Conservation (phyloP, 2,888 invertebrate genomes). For the Allophyes oxyacanthae region DNA sequence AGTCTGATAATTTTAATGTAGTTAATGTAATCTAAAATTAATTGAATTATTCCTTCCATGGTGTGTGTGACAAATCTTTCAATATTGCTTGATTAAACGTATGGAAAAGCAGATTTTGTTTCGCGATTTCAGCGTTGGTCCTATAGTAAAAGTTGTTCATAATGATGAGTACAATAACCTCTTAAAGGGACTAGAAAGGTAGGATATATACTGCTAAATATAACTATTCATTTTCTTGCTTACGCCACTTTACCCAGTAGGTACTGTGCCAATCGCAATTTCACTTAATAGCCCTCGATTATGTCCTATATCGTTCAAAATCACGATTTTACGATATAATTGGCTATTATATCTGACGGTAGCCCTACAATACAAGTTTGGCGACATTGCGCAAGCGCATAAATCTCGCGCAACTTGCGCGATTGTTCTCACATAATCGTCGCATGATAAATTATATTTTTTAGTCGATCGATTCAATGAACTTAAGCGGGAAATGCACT, state of each 20-base stretch:
- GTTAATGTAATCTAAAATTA: too few relatives aligned
- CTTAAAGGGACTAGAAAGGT: too few relatives aligned
- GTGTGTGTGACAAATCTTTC: too few relatives aligned
- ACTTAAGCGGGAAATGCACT: constrained; percentile 38
- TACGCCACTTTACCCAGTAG: constrained; percentile 18
- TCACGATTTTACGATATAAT: constrained; percentile 45
- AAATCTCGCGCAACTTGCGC: constrained; percentile 46
- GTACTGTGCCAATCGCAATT: constrained; percentile 25
- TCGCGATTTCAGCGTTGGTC: too few relatives aligned
- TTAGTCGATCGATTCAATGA: constrained; percentile 53
- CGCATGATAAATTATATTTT: constrained; percentile 55
- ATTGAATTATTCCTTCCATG: too few relatives aligned
- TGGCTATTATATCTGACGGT: constrained; percentile 39
- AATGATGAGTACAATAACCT: too few relatives aligned
- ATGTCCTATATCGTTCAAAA: constrained; percentile 44
- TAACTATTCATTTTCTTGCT: constrained; percentile 5
- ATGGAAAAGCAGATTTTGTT: too few relatives aligned
- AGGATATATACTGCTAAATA: too few relatives aligned
- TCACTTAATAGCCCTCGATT: constrained; percentile 29
- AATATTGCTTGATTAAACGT: too few relatives aligned
- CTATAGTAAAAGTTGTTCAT: too few relatives aligned
- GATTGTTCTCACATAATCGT: constrained; percentile 57
- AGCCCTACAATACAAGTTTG: constrained; percentile 46
- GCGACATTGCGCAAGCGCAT: constrained; percentile 44
- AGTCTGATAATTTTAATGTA: too few relatives aligned